These are phyloP conservation scores for Belonocnema kinseyi DNA, from an alignment of 1,140 invertebrate species.

Conservation along the genomic window DNA sequence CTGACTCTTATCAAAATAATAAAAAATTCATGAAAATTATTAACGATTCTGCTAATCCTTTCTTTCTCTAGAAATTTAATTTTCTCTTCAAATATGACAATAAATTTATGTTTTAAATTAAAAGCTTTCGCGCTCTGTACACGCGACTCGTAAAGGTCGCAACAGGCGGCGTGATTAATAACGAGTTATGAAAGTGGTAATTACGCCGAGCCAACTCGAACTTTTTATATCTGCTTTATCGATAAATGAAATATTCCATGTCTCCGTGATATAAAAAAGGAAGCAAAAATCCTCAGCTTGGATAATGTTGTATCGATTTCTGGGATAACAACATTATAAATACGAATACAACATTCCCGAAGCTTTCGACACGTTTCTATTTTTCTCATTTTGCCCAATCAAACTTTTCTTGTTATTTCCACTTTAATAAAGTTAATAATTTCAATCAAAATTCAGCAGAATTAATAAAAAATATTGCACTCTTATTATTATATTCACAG, in stretches of 20 bases:
- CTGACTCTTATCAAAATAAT: not conserved
- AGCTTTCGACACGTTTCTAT: not conserved
- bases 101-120: slow-evolving; percentile 29
- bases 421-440: too few species aligned
- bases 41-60: not conserved
- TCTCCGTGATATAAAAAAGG: not conserved
- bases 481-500: too few species aligned
- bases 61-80: slow-evolving; percentile 1
- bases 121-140: slow-evolving; percentile 13
- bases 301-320: slow-evolving; percentile 11
- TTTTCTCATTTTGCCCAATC: not conserved
- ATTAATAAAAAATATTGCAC: too few species aligned
- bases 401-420: not conserved
- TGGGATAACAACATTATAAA: not conserved
- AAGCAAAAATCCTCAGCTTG: not conserved
- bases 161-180: slow-evolving; percentile 25
- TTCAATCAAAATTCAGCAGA: too few species aligned
- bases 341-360: slow-evolving; percentile 2
- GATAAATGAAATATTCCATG: slow-evolving; percentile 27
- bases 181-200: slow-evolving; percentile 29
- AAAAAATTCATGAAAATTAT: not conserved
- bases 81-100: not conserved
- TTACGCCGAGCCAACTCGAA: slow-evolving; percentile 11
- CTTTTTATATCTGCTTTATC: slow-evolving; percentile 19
- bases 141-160: slow-evolving; percentile 28